A percentile compares a stretch with the other conserved stretches of the same genome.
phyloP scores from a whole-genome alignment of 2,113 vertebrate genomes.

The Semnornis frantzii region DNA sequence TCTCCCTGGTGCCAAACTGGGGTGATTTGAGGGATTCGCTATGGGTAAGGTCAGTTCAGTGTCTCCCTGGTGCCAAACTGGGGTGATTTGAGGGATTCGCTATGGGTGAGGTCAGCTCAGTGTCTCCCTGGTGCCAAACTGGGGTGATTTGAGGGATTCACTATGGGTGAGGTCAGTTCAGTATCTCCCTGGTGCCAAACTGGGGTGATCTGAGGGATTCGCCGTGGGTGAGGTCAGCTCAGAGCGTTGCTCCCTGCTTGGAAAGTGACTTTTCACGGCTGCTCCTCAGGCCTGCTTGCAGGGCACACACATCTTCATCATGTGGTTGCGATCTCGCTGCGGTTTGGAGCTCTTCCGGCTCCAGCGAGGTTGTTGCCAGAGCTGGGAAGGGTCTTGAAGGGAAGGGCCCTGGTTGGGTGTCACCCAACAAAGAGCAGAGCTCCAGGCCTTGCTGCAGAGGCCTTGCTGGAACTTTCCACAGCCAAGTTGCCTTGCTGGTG shows the following conservation, averaged over 20 bases:
- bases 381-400: neutral
- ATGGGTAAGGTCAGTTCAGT: too few species aligned
- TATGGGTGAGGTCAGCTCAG: too few species aligned
- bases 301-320: neutral
- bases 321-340: neutral
- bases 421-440: neutral
- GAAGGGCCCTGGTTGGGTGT: neutral
- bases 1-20: too few species aligned
- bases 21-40: too few species aligned
- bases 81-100: too few species aligned
- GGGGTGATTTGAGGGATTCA: too few species aligned
- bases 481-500: neutral
- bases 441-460: neutral
- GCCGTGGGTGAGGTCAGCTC: neutral
- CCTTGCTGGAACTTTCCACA: neutral
- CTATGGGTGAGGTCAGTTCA: too few species aligned
- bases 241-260: too few species aligned
- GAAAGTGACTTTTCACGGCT: neutral
- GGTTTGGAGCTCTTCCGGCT: neutral
- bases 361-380: neutral
- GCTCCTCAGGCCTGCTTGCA: neutral
- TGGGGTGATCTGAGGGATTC: fast-evolving
- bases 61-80: too few species aligned
- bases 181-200: neutral
- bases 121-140: too few species aligned